Evolutionary conservation across 2,888 invertebrate species (phyloP), one percentile per base, ranked within the genome.

Genomic region (Dermolepida albohirtum): DNA sequence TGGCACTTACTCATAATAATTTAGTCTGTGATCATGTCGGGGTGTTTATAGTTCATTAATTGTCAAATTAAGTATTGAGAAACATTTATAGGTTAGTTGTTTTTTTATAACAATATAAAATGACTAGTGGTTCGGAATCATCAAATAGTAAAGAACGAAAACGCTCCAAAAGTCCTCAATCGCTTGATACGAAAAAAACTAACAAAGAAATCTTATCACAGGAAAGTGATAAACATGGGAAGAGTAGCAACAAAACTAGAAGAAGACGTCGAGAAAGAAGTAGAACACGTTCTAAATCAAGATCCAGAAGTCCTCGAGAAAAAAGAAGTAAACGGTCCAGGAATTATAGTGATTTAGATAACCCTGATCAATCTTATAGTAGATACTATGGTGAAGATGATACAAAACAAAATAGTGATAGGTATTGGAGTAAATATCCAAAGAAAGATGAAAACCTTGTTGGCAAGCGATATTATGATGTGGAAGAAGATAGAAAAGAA

Each of bases 351-450:
- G 71, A 73, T 65, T 70, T 71, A 14, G 72, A 74, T 66, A 70
- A 62, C 43, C 72, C 72, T 11, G 64, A 67, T 16, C 70, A 62
- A 64, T 22, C 17, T 6, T 77, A 76, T 68, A 73, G 74, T 14
- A 71, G 82, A 64, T 82, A 81, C 74, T 82, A 82, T 72, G 81
- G 81, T 8, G 81, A 82, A 1, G 77, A 77, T 1, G 76, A 77
- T 12, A 77, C 78, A 41, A 76, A 77, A 54, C 70, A 75, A 64
- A 77, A 78, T 47, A 77, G 71, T 68, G 82, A 83, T 67, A 74
- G 77, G n/a, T 82, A 82, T 69, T 82, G 83, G 82, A 82, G 78
- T 62, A 83, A 83, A 71, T 82, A 83, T 70, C 81, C 82, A 12
- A 79, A 77, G 66, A 79, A 76, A 67, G 81, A 81, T 51, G 78